Evolutionary conservation across 2,113 vertebrate genomes (phyloP).

Genomic region (Phasianus colchicus): DNA sequence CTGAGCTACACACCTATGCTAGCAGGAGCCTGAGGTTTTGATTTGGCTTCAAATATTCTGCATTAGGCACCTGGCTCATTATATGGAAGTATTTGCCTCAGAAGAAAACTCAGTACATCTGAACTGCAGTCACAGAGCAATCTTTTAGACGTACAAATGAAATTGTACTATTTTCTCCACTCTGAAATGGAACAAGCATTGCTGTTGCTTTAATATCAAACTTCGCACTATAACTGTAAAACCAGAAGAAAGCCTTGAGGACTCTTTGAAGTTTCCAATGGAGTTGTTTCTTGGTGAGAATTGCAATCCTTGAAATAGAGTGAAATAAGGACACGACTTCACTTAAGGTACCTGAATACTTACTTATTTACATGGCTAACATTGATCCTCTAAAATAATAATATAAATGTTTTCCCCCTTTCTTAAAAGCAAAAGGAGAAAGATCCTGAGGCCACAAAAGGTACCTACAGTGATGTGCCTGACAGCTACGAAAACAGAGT

Average conservation of each 20-base stretch:
- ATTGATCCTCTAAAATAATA: not conserved
- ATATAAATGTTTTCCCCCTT: fast-evolving
- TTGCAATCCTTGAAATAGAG: not conserved
- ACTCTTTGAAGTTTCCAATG: not conserved
- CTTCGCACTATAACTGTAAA: not conserved
- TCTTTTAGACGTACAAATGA: conserved; percentile 27
- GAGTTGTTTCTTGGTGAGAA: not conserved
- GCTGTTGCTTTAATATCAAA: conserved; percentile 18
- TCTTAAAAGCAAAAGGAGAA: not conserved
- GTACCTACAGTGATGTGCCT: not conserved
- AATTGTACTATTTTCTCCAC: not conserved
- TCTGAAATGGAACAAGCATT: conserved; percentile 40
- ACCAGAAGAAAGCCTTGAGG: conserved; percentile 21
- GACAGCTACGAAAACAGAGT: not conserved
- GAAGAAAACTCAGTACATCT: not conserved
- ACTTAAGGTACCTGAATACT: not conserved
- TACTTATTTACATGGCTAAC: not conserved
- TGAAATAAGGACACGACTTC: not conserved
- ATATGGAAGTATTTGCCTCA: conserved; percentile 10
- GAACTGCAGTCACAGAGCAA: not conserved
- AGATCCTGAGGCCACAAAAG: not conserved
- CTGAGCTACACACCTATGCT: not conserved
- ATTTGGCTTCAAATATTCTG: not conserved
- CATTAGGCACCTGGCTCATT: not conserved
- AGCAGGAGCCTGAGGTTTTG: not conserved